Evolutionary conservation across 2,113 vertebrate genomes (phyloP), one percentile per base, ranked within the genome.

Genomic region (Sclerurus mexicanus): DNA sequence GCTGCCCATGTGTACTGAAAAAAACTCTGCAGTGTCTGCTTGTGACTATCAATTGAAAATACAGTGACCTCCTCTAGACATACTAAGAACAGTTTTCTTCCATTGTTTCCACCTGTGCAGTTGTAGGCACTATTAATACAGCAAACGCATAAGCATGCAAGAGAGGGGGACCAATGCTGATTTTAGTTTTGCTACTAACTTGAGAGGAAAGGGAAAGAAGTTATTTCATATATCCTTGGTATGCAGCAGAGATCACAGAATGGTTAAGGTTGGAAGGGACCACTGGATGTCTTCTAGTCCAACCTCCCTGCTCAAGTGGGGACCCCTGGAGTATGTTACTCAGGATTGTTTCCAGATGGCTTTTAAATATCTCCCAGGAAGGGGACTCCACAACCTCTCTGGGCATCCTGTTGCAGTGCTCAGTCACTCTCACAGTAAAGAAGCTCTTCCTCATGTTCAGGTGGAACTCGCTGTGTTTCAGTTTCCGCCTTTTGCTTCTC

Each of bases 1-100:
- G 30, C 17, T 76, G 27, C n/a, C 40, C 22, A 33, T 0, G 1
- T 21, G 11, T 23, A 30, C 9, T 9, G 30, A 24, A 47, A 72
- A 66, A 80, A 62, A 72, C 18, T 35, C 33, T 50, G 40, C 3
- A 2, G 37, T 37, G 28, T 30, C 85, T 77, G 75, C 56, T 71
- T 87, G 31, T n/a, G 40, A 55, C 63, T 44, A 11, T 5, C 50
- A n/a, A 3, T 5, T 72, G 76, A 23, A 49, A 75, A 90, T 27
- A 37, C 0, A 0, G 30, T 30, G 39, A 68, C 27, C 20, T 42
- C 42, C 40, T 92, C 53, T 19, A 85, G 63, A 55, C 13, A 17
- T 1, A 25, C 4, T 15, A 37, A 75, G 63, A 60, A 31, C 7
- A n/a, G 37, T 83, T 77, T 89, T 87, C 55, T 80, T 55, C n/a